A percentile compares a stretch with the other conserved stretches of the same genome.
phyloP scores from a whole-genome alignment of 2,113 vertebrate genomes.

The Tenebrosternarchus preto region DNA sequence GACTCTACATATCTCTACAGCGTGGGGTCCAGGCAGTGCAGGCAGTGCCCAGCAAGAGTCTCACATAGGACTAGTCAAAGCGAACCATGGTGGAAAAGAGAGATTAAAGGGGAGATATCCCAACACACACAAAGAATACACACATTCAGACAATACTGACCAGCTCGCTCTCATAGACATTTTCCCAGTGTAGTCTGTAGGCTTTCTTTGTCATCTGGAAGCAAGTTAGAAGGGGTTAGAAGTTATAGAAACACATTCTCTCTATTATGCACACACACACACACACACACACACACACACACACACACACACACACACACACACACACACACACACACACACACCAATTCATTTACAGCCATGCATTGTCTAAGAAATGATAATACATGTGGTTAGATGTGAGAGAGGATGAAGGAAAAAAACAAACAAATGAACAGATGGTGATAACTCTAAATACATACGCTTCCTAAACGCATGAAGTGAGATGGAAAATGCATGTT shows the following conservation, averaged over 20 bases:
- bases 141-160: slow-evolving; percentile 81
- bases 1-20: too few species aligned
- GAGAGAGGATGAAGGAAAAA: background rate
- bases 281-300: background rate
- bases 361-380: background rate
- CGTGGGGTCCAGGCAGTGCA: background rate
- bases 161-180: slow-evolving; percentile 92
- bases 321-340: background rate
- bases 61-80: background rate
- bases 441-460: background rate
- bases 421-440: background rate
- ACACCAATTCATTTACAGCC: background rate
- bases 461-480: too few species aligned
- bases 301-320: slow-evolving; percentile 18
- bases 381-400: slow-evolving; percentile 6
- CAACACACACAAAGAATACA: slow-evolving; percentile 17
- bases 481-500: too few species aligned
- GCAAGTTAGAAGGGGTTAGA: slow-evolving; percentile 81
- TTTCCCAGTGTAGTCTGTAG: slow-evolving; percentile 92
- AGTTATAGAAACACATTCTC: slow-evolving; percentile 40
- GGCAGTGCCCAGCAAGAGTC: background rate
- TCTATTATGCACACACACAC: slow-evolving; percentile 51
- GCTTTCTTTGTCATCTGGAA: slow-evolving; percentile 96
- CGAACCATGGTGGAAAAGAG: background rate
- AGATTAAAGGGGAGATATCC: background rate